Conservation (phyloP, 2,888 invertebrate genomes). For the Drosophila falleni region DNA sequence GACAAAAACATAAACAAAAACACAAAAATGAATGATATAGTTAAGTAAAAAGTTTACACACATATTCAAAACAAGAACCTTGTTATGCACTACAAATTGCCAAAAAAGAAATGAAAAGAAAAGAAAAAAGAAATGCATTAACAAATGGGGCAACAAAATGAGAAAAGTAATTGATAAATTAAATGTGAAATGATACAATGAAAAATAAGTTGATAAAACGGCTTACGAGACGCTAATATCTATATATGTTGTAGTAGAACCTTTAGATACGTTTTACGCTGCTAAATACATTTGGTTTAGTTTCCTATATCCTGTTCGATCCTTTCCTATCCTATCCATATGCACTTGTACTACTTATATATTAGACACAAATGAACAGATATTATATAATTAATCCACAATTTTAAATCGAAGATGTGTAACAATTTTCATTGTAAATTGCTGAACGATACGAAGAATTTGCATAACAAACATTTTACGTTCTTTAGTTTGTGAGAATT, state of each 20-base stretch:
- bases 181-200: slow-evolving; percentile 20
- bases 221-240: slow-evolving; percentile 76
- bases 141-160: slow-evolving; percentile 19
- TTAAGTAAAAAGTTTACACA: slow-evolving; percentile 47
- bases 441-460: slow-evolving; percentile 44
- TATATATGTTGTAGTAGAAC: slow-evolving; percentile 70
- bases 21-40: slow-evolving; percentile 18
- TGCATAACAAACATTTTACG: slow-evolving; percentile 31
- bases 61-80: slow-evolving; percentile 47
- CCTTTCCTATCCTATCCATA: slow-evolving; percentile 28
- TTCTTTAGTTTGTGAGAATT: slow-evolving; percentile 58
- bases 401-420: slow-evolving; percentile 57
- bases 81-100: slow-evolving; percentile 61
- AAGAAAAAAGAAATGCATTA: slow-evolving; percentile 18
- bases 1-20: slow-evolving; percentile 1
- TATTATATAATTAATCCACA: slow-evolving; percentile 61
- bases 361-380: slow-evolving; percentile 65
- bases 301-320: slow-evolving; percentile 35
- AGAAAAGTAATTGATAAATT: slow-evolving; percentile 36
- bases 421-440: slow-evolving; percentile 69
- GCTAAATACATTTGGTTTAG: slow-evolving; percentile 57
- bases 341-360: slow-evolving; percentile 37
- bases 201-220: slow-evolving; percentile 37
- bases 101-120: slow-evolving; percentile 50
- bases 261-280: slow-evolving; percentile 61